Conservation (phyloP, 2,888 invertebrate species). For the Andrena fulva region DNA sequence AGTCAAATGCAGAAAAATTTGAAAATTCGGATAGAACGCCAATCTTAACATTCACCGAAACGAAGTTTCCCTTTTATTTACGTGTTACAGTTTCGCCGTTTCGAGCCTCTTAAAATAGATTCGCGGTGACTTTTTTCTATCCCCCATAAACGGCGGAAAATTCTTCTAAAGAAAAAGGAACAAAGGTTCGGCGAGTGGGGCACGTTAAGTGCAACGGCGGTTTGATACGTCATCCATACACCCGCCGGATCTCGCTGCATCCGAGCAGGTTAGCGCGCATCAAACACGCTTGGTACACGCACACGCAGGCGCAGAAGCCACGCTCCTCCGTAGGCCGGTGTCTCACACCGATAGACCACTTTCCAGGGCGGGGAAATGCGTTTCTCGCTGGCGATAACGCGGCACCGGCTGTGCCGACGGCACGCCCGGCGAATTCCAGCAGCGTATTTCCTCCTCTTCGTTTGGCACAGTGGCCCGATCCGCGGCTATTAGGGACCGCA, state of each 20-base stretch:
- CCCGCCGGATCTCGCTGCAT: conserved; percentile 51
- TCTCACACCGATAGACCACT: conserved; percentile 2
- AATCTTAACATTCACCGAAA: background rate
- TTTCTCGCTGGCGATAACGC: conserved; percentile 51
- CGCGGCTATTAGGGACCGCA: conserved; percentile 33
- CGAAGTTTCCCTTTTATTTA: conserved; percentile 24
- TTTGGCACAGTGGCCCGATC: background rate
- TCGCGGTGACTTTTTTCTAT: background rate
- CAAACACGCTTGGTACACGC: conserved; percentile 11
- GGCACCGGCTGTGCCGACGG: conserved; percentile 44
- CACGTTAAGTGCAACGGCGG: conserved; percentile 37
- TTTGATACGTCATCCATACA: conserved; percentile 58
- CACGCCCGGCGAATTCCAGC: conserved; percentile 43
- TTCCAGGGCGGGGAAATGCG: conserved; percentile 47
- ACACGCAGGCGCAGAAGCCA: conserved; percentile 57
- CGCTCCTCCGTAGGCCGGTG: conserved; percentile 22
- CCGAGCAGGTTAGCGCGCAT: conserved; percentile 60
- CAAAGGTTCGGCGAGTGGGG: conserved; percentile 28
- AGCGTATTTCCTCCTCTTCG: conserved; percentile 9
- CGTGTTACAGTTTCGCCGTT: background rate
- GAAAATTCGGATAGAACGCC: background rate
- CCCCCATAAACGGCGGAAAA: background rate
- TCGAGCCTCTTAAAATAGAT: background rate
- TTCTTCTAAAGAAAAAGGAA: background rate
- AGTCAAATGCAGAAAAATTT: background rate